Conservation (phyloP, 2,113 vertebrate species). For the Theristicus caerulescens region DNA sequence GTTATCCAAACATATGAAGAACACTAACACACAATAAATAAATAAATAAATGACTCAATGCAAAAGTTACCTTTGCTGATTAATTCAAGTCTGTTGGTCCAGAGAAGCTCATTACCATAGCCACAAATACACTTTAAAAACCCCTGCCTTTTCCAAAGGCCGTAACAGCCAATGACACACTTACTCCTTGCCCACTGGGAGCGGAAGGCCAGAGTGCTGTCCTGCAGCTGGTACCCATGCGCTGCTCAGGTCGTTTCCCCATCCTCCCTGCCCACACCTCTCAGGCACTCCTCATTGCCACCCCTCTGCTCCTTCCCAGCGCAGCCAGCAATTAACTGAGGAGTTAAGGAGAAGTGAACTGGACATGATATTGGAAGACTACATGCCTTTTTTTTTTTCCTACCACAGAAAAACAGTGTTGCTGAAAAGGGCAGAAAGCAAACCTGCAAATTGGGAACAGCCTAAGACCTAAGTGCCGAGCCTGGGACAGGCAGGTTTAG, state of each 20-base stretch:
- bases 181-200: not conserved
- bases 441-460: not conserved
- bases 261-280: not conserved
- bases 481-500: not conserved
- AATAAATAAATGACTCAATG: not conserved
- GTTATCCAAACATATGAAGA: not conserved
- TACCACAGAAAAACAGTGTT: not conserved
- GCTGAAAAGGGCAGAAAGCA: not conserved
- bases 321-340: not conserved
- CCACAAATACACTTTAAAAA: not conserved
- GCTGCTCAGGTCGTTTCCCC: not conserved
- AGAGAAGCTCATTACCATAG: not conserved
- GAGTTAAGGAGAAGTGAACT: not conserved
- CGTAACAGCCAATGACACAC: not conserved
- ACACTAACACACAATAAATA: not conserved
- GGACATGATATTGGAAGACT: not conserved
- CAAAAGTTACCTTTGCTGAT: not conserved
- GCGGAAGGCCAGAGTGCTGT: not conserved
- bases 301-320: not conserved
- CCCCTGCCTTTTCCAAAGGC: not conserved
- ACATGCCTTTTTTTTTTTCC: not conserved
- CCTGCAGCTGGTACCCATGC: not conserved
- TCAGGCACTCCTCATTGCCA: not conserved
- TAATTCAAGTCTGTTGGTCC: not conserved
- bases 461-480: not conserved